A percentile compares a stretch with the other conserved stretches of the same genome.
phyloP scores from a whole-genome alignment of 2,113 vertebrate genomes.

The Pholis gunnellus region DNA sequence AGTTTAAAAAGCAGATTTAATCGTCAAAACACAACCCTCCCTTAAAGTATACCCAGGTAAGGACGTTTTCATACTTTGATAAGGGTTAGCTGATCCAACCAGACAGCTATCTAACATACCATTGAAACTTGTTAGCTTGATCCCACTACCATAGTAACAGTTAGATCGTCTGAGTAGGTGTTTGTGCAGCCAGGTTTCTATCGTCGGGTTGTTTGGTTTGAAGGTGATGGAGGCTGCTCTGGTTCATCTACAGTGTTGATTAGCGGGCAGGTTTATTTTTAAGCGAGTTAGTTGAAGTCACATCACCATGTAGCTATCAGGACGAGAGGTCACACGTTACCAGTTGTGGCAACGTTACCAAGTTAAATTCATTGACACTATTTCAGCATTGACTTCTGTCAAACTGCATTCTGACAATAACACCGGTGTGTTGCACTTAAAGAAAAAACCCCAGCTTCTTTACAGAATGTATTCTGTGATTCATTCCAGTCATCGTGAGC shows the following conservation, averaged over 20 bases:
- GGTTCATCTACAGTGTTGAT: not conserved
- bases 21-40: not conserved
- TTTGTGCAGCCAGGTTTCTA: not conserved
- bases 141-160: not conserved
- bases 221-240: not conserved
- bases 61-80: conserved; percentile 8
- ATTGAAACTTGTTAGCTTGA: conserved; percentile 54
- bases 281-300: not conserved
- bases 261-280: not conserved
- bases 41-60: conserved; percentile 55
- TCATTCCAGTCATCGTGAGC: too few relatives aligned
- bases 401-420: not conserved
- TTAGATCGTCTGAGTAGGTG: not conserved
- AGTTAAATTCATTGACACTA: not conserved
- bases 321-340: conserved; percentile 20
- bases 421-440: not conserved
- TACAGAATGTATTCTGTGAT: not conserved
- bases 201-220: not conserved
- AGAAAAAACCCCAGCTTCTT: not conserved
- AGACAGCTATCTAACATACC: conserved; percentile 28
- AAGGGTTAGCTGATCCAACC: not conserved
- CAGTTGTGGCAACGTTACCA: not conserved
- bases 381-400: not conserved
- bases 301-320: not conserved
- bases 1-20: not conserved